These are phyloP conservation scores for Agelas oroides DNA, from an alignment of 37 sponge, comb jelly and placozoan genomes.

Conservation along the genomic window DNA sequence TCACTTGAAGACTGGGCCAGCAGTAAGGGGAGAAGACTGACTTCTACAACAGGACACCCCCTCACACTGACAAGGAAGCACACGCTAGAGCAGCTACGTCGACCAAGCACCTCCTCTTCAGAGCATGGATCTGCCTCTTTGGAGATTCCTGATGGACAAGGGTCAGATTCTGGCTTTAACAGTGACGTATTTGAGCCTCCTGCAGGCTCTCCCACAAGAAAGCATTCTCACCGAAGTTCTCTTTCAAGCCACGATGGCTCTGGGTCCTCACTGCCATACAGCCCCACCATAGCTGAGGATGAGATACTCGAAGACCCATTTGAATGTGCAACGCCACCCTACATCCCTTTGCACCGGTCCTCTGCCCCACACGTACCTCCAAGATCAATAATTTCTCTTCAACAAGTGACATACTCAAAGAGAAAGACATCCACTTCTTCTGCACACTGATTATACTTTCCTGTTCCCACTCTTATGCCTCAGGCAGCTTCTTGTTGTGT, in stretches of 20 bases:
- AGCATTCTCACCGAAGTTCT: conserved; percentile 48
- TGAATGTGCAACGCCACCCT: background rate
- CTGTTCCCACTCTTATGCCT: background rate
- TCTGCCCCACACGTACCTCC: conserved; percentile 68
- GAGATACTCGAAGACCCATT: background rate
- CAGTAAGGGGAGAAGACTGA: background rate
- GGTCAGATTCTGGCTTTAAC: background rate
- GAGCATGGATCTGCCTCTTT: background rate
- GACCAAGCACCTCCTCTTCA: conserved; percentile 24
- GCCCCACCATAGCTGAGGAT: conserved; percentile 1
- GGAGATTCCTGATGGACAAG: background rate
- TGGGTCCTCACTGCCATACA: conserved; percentile 9
- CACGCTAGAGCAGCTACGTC: conserved; percentile 48
- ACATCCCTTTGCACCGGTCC: too few relatives aligned
- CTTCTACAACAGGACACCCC: background rate
- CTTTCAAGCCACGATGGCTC: conserved; percentile 39
- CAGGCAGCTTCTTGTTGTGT: too few relatives aligned
- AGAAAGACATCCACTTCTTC: background rate
- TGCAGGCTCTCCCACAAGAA: background rate
- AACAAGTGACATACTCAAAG: background rate
- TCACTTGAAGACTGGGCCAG: conserved; percentile 52
- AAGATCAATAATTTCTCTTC: conserved; percentile 64
- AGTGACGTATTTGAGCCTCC: conserved; percentile 32
- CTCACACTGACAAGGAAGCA: conserved; percentile 13
- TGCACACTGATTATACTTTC: background rate